A percentile compares a stretch with the other conserved stretches of the same genome.
Conservation (phyloP, 2,113 vertebrate genomes). For the Coreoperca whiteheadi region DNA sequence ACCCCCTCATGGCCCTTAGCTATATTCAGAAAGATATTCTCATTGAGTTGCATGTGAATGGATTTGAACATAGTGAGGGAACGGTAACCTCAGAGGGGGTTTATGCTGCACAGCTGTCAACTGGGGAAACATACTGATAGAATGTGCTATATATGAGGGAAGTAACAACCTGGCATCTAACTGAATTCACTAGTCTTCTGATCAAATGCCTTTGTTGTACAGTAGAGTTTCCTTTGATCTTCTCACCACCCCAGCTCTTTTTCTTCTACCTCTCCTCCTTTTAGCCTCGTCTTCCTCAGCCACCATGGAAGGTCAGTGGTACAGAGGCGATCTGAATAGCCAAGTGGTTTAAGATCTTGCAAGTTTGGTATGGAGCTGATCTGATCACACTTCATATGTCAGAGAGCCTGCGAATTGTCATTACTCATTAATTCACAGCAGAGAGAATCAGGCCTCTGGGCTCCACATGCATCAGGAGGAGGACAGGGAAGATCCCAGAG, state of each 20-base stretch:
- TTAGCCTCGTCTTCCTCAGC: slow-evolving; percentile 24
- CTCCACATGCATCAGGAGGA: slow-evolving; percentile 25
- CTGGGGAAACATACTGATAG: slow-evolving; percentile 29
- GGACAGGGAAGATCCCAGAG: slow-evolving; percentile 36
- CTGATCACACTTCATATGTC: slow-evolving; percentile 47
- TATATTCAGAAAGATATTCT: slow-evolving; percentile 50
- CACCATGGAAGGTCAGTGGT: slow-evolving; percentile 25
- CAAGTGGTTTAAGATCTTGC: too few relatives aligned
- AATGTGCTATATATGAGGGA: slow-evolving; percentile 1
- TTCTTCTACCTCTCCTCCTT: not conserved
- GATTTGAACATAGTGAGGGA: slow-evolving; percentile 36
- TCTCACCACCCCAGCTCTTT: not conserved
- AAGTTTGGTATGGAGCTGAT: not conserved
- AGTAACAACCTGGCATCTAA: slow-evolving; percentile 26
- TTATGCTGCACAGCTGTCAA: slow-evolving; percentile 1
- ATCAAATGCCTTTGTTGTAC: slow-evolving; percentile 39
- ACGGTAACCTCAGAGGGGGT: not conserved
- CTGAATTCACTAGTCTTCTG: slow-evolving; percentile 22
- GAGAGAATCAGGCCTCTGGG: slow-evolving; percentile 27
- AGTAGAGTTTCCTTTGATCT: slow-evolving; percentile 35
- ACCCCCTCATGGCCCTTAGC: slow-evolving; percentile 45
- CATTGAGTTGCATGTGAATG: slow-evolving; percentile 27
- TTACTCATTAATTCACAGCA: slow-evolving; percentile 63
- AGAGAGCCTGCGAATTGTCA: slow-evolving; percentile 40
- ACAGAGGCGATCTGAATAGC: not conserved